Evolutionary conservation across 2,888 invertebrate genomes (phyloP), one percentile per base, ranked within the genome.

Genomic region (Catocala fraxini): DNA sequence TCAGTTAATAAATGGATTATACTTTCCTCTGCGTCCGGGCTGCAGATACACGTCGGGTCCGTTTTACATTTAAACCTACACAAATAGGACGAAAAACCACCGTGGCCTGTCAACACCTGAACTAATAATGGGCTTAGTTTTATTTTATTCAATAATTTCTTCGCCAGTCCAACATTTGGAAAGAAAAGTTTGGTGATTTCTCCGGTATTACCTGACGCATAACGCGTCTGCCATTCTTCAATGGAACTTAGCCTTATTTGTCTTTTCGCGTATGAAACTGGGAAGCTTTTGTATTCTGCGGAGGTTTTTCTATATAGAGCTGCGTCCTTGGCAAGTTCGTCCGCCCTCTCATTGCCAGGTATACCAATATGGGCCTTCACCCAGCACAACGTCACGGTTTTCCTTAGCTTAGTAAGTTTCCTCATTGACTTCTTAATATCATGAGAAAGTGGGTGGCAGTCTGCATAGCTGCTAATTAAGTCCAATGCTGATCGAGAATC

Each of bases 401-500:
- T 48, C 0, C 46, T 57, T 12, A 45, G 11, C 10, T 2, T 34
- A 6, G 25, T 35, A 6, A 49, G 51, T 1, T 5, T 11, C 5
- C 13, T 3, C 4, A 66, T 34, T 42, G 48, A 35, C 7, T 34
- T 47, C 11, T 34, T 45, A 1, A 59, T 51, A 9, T 7, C 0
- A n/a, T n/a, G 15, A 1, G 48, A 41, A 13, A 67, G 45, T 2
- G 59, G 66, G 2, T 51, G 59, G 4, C 6, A 5, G 1, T 12
- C 1, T 13, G 12, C n/a, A 11, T 35, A 0, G 47, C 51, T 15
- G 56, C 51, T 4, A 5, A 15, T 7, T 59, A 42, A 6, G 52
- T 66, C 62, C 0, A 66, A 47, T 0, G 62, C 52, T 5, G 66
- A 66, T 47, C 62, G 49, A 25, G 63, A 66, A 48, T 63, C 66